Percentiles rank a stretch among this genome's conserved stretches.
Conservation (phyloP, 2,113 vertebrate genomes). For the pig (Sus scrofa) region T2T-Sscrofa CM000824.6:129011501-129012000, state of each 20-base stretch:
- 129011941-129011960: not conserved
- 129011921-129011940: not conserved
- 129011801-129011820: not conserved
- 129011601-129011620: not conserved
- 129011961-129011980: not conserved
- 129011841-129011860: not conserved
- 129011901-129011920: not conserved
- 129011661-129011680: not conserved
- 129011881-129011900: not conserved
- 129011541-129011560: conserved; percentile 2
- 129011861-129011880: not conserved
- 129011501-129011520: not conserved
- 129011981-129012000: not conserved
- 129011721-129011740: not conserved
- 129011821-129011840: not conserved
- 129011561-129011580: not conserved
- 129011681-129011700: conserved; percentile 49
- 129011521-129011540: not conserved
- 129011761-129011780: not conserved
- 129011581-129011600: conserved; percentile 28
- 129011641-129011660: not conserved
- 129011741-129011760: not conserved
- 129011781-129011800: not conserved
- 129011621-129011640: not conserved
- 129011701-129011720: not conserved